Evolutionary conservation across 1,140 invertebrate species (phyloP), one percentile per base, ranked within the genome.

Genomic region (Macrosteles quadrilineatus): DNA sequence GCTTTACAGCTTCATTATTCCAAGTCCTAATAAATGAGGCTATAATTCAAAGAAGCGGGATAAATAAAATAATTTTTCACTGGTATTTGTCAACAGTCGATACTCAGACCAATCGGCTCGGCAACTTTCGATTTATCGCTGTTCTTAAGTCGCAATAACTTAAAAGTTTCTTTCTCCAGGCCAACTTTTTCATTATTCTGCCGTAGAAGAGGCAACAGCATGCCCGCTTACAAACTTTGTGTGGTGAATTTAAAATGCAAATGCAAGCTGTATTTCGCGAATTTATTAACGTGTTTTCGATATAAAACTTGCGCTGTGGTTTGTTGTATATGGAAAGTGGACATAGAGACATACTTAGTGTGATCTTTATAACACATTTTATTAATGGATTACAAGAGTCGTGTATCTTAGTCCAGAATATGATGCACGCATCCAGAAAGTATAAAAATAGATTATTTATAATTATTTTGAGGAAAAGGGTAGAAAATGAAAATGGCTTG

Each of bases 61-160:
- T 21, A 50, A 50, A 50, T 50, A 50, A 50, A 50, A 50, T 50
- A 50, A 50, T 50, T 19, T 50, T 50, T 50, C 47, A 50, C 47
- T 21, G 47, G 14, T 17, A 50, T 50, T 50, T 50, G 47, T 50
- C 47, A 50, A 36, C 47, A 19, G 4, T 50, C 47, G 47, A 50
- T 50, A 50, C 6, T 19, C 47, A 21, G 32, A 3, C 21, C 14
- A 21, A 50, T 50, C 47, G 47, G 3, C 21, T 19, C 21, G 47
- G 14, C 47, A n/a, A 50, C 4, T 50, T 50, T 50, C 47, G 47
- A 50, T 50, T 50, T 50, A 50, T 50, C 6, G 47, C 47, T 9
- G 47, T 50, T 50, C 47, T 21, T 50, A 50, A 50, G 47, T 50
- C n/a, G 6, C 47, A 17, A 50, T 11, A 19, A 50, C 6, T 50